phyloP scores from a whole-genome alignment of 1,140 invertebrate species.

The Temnothorax curvispinosus region DNA sequence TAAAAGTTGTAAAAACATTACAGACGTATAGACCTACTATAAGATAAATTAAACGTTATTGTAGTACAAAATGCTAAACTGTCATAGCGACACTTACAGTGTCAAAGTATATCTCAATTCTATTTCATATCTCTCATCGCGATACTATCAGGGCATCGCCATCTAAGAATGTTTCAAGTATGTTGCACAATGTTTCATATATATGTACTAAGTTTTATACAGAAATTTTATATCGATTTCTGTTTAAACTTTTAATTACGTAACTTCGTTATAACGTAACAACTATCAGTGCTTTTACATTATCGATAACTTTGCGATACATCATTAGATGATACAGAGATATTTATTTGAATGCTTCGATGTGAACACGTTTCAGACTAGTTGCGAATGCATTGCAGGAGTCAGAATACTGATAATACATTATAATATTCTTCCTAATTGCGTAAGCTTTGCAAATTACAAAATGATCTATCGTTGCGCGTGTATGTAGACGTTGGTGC shows the following conservation, averaged over 20 bases:
- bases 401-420: slow-evolving; percentile 67
- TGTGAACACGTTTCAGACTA: slow-evolving; percentile 76
- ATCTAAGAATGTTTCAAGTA: slow-evolving; percentile 59
- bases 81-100: slow-evolving; percentile 1
- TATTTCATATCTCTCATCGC: slow-evolving; percentile 15
- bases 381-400: slow-evolving; percentile 67
- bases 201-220: slow-evolving; percentile 56
- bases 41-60: slow-evolving; percentile 54
- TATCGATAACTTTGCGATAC: slow-evolving; percentile 64
- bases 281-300: slow-evolving; percentile 70
- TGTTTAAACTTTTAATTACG: slow-evolving; percentile 69
- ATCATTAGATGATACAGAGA: slow-evolving; percentile 67
- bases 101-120: slow-evolving; percentile 25
- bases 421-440: slow-evolving; percentile 24
- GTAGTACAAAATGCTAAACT: slow-evolving; percentile 53
- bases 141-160: slow-evolving; percentile 21
- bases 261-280: slow-evolving; percentile 71
- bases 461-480: background rate
- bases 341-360: slow-evolving; percentile 65
- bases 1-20: slow-evolving; percentile 31
- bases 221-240: slow-evolving; percentile 56
- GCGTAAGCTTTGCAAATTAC: slow-evolving; percentile 11
- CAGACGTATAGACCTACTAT: background rate
- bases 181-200: slow-evolving; percentile 39
- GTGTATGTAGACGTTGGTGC: background rate